Evolutionary conservation across 2,797 vertebrate species (phyloP), one percentile per base, ranked within the genome.

Genomic region (Spondyliosoma cantharus): DNA sequence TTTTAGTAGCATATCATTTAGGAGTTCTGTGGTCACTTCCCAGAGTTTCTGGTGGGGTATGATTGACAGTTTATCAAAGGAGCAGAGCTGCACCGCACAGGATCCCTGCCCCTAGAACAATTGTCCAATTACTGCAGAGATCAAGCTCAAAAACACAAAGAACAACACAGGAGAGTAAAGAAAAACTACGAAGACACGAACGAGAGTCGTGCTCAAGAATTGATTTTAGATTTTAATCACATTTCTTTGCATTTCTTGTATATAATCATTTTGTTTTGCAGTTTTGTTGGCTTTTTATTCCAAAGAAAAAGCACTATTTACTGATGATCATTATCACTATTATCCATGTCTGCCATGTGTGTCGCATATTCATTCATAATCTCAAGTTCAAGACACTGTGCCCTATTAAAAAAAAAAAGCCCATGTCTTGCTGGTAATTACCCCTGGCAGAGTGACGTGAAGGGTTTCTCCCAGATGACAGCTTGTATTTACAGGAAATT

Each of bases 401-500:
- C 29, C 49, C 29, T 69, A 56, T 61, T 32, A 66, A 76, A 37
- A 37, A 37, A 27, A 27, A 73, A 80, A 69, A 71, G 24, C 43
- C 19, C 29, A 19, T 52, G 52, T 87, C 81, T 52, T 68, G 50
- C 65, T 71, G 65, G 76, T 85, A 84, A 87, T 86, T 86, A 86
- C 78, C 61, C 42, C 45, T 8, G 15, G 56, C 54, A 85, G 82
- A 76, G 68, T 81, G 83, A 81, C 53, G 17, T 65, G 67, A 84
- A 37, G 2, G 45, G 69, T 82, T 81, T 76, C 80, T 67, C 67
- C 49, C 62, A 60, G 52, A 73, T 80, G 86, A 87, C 89, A 87
- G 81, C 77, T 88, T 80, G 54, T 86, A 82, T 88, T 85, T 84
- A 87, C 79, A 65, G 82, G 72, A 78, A 86, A 87, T 86, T 74